Percentiles rank a stretch among this genome's conserved stretches.
These are phyloP conservation scores for Bubo scandiacus DNA, from an alignment of 2,113 vertebrate genomes.

Conservation along the genomic window DNA sequence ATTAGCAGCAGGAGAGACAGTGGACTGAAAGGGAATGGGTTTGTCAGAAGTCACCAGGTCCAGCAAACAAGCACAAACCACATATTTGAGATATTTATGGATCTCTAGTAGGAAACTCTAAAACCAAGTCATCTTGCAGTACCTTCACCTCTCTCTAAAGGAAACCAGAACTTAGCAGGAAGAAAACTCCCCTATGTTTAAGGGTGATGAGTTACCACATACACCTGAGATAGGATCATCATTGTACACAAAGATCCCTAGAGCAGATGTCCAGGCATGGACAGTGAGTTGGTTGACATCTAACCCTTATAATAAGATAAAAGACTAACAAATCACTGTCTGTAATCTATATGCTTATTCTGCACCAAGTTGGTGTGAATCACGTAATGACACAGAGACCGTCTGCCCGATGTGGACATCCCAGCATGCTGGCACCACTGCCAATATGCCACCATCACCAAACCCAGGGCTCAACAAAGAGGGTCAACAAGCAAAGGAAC, in stretches of 20 bases:
- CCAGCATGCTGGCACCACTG: accelerated
- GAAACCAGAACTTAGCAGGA: not conserved
- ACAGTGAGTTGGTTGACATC: not conserved
- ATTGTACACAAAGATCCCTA: not conserved
- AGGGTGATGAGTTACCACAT: not conserved
- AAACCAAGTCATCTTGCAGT: not conserved
- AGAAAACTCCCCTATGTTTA: not conserved
- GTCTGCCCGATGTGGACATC: accelerated
- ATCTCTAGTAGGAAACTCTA: not conserved
- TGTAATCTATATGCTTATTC: not conserved
- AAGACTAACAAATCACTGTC: not conserved
- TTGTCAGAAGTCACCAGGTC: not conserved
- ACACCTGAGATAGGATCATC: not conserved
- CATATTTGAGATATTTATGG: accelerated
- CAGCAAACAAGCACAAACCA: not conserved
- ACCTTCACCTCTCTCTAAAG: not conserved
- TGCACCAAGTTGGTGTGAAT: not conserved
- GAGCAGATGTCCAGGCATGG: not conserved
- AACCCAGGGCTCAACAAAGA: not conserved
- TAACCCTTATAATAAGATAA: not conserved
- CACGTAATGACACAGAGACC: not conserved
- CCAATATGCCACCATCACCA: not conserved
- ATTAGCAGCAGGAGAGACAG: not conserved
- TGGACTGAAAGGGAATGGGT: not conserved
- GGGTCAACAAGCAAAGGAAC: not conserved